Evolutionary conservation across 2,888 invertebrate species (phyloP).

Genomic region (Erannis defoliaria): DNA sequence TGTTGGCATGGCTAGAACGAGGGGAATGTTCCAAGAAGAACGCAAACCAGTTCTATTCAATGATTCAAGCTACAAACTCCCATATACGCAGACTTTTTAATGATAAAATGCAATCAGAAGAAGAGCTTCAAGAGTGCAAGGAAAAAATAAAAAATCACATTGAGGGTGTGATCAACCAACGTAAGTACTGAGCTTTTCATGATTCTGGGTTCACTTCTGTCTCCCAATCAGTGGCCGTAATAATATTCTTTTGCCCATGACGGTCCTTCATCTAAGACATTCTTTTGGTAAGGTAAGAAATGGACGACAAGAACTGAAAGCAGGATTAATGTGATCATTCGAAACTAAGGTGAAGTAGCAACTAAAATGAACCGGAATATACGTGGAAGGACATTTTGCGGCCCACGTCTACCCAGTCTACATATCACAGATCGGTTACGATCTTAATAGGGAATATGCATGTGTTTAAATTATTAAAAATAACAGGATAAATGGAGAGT

Average conservation of each 20-base stretch:
- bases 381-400: background rate
- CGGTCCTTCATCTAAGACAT: constrained; percentile 36
- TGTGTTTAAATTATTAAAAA: no score
- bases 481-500: no score
- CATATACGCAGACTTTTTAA: constrained; percentile 94
- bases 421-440: background rate
- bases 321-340: constrained; percentile 37
- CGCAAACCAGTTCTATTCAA: constrained; percentile 96
- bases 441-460: no score
- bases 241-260: constrained; percentile 33
- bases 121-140: constrained; percentile 94
- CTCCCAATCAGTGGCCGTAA: constrained; percentile 29
- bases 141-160: constrained; percentile 94
- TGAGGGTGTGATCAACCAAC: constrained; percentile 95
- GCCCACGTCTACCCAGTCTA: background rate
- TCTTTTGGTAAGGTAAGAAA: constrained; percentile 60
- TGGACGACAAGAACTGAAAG: constrained; percentile 33
- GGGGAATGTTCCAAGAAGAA: constrained; percentile 97
- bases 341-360: constrained; percentile 33
- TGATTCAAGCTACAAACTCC: constrained; percentile 98
- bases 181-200: constrained; percentile 88
- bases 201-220: constrained; percentile 8
- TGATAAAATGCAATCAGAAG: constrained; percentile 95
- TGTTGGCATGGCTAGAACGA: constrained; percentile 96
- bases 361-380: background rate